phyloP scores from a whole-genome alignment of 2,888 invertebrate genomes.

The Synanthedon formicaeformis region DNA sequence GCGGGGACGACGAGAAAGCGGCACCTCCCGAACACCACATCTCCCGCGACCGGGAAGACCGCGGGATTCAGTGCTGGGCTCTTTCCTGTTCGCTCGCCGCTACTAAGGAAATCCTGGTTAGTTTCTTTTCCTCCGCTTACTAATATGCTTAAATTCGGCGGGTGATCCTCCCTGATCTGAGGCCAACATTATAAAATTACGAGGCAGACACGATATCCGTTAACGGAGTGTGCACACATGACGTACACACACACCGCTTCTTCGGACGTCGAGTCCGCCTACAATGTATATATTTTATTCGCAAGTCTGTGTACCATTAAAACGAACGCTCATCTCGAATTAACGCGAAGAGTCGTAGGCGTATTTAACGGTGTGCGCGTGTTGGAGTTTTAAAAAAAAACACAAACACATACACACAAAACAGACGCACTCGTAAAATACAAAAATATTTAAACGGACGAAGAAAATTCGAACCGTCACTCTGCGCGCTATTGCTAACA shows the following conservation, averaged over 20 bases:
- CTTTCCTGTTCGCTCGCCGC: slow-evolving; percentile 40
- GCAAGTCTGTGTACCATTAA: background rate
- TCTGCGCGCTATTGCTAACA: background rate
- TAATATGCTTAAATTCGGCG: slow-evolving; percentile 69
- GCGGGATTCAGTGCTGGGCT: background rate
- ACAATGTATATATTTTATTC: background rate
- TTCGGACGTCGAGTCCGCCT: background rate
- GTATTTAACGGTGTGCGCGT: background rate
- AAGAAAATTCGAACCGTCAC: background rate
- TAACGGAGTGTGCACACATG: background rate
- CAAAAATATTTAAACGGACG: background rate
- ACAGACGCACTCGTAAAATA: no score
- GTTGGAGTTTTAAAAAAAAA: no score
- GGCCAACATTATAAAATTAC: background rate
- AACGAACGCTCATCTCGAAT: background rate
- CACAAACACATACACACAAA: no score
- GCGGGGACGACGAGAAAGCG: background rate
- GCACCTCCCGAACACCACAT: background rate
- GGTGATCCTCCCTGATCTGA: slow-evolving; percentile 4
- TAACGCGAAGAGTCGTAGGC: background rate
- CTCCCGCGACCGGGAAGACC: background rate
- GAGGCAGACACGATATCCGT: background rate
- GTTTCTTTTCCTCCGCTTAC: slow-evolving; percentile 75
- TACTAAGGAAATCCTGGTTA: slow-evolving; percentile 73
- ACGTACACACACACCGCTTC: background rate